Conservation (phyloP, 2,797 vertebrate species). For the Cygnus olor region DNA sequence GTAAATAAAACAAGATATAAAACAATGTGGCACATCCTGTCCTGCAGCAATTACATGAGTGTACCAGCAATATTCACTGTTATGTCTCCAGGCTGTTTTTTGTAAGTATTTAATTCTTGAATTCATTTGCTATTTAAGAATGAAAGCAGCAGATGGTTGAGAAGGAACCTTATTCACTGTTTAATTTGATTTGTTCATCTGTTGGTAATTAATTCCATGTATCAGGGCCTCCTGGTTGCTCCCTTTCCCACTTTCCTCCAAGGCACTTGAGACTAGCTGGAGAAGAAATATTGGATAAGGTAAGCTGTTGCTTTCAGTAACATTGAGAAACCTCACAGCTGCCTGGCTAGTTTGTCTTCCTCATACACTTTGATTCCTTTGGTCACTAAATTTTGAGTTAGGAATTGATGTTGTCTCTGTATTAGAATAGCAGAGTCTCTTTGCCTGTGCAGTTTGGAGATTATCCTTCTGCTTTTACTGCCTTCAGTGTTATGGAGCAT, state of each 20-base stretch:
- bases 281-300: neutral
- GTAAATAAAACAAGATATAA: neutral
- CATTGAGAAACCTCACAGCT: neutral
- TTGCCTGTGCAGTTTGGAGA: neutral
- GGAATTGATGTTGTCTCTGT: neutral
- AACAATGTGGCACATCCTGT: neutral
- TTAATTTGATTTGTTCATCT: constrained; percentile 36
- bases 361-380: neutral
- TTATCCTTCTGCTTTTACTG: neutral
- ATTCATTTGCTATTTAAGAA: constrained; percentile 19
- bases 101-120: neutral
- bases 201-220: neutral
- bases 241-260: neutral
- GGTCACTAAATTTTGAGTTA: neutral
- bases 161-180: neutral
- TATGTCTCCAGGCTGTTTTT: accelerated
- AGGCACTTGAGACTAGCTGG: neutral
- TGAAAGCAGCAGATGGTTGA: constrained; percentile 22
- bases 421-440: neutral
- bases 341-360: neutral
- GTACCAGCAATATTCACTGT: neutral
- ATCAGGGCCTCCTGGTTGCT: neutral
- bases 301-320: neutral
- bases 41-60: neutral
- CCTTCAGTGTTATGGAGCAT: neutral